A percentile compares a stretch with the other conserved stretches of the same genome.
These are phyloP conservation scores for Papilio glaucus DNA, from an alignment of 1,140 invertebrate species.

Conservation along the genomic window DNA sequence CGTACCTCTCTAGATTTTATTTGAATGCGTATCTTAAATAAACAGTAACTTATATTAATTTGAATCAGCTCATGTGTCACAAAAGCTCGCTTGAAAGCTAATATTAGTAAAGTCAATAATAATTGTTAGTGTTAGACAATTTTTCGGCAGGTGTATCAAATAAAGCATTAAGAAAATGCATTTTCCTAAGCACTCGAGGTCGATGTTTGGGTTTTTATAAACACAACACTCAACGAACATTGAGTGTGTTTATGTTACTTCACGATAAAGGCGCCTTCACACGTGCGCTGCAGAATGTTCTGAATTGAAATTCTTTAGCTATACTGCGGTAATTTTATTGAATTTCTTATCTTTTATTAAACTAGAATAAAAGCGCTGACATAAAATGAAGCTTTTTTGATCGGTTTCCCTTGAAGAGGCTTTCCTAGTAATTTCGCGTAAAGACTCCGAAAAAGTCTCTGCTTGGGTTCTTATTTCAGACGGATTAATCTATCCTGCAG, in stretches of 20 bases:
- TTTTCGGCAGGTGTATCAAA: slow-evolving; percentile 22
- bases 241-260: slow-evolving; percentile 15
- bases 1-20: not conserved
- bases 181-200: slow-evolving; percentile 15
- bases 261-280: slow-evolving; percentile 11
- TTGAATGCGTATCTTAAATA: not conserved
- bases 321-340: not conserved
- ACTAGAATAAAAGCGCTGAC: too few relatives aligned
- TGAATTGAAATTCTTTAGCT: not conserved
- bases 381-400: too few relatives aligned
- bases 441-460: too few relatives aligned
- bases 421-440: too few relatives aligned
- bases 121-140: not conserved
- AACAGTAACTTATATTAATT: not conserved
- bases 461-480: too few relatives aligned
- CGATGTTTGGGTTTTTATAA: slow-evolving; percentile 22
- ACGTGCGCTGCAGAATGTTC: not conserved
- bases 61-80: not conserved
- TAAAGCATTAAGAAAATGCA: slow-evolving; percentile 21
- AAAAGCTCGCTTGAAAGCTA: not conserved
- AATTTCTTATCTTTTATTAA: not conserved
- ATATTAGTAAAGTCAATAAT: not conserved
- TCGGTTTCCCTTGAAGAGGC: too few relatives aligned
- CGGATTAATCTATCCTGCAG: too few relatives aligned
- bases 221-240: slow-evolving; percentile 26